A percentile compares a stretch with the other conserved stretches of the same genome.
Conservation (phyloP, 2,797 vertebrate species). For the Hybognathus amarus region DNA sequence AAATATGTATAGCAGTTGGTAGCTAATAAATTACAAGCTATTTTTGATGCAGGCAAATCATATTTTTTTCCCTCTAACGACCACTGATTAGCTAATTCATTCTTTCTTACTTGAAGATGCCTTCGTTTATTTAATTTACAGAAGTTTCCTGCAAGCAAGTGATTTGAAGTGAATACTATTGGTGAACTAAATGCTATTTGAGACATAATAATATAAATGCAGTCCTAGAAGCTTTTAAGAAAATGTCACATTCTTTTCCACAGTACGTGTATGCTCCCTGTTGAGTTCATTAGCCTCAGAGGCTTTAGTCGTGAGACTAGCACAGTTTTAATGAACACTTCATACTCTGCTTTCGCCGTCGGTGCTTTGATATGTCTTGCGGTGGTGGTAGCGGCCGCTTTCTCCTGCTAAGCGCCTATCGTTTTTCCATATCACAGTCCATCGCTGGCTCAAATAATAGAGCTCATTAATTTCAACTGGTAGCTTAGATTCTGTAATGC, state of each 20-base stretch:
- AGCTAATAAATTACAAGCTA: background rate
- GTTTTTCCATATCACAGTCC: slow-evolving; percentile 61
- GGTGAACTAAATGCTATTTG: background rate
- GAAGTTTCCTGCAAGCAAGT: background rate
- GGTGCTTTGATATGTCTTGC: slow-evolving; percentile 56
- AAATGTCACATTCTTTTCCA: slow-evolving; percentile 17
- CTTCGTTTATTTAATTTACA: background rate
- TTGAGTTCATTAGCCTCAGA: slow-evolving; percentile 52
- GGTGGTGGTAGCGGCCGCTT: slow-evolving; percentile 17
- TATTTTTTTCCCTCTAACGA: background rate
- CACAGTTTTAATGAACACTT: slow-evolving; percentile 33
- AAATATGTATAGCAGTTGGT: background rate
- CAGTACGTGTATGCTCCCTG: slow-evolving; percentile 14
- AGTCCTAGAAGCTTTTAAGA: slow-evolving; percentile 20
- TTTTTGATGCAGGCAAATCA: background rate
- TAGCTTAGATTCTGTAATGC: slow-evolving; percentile 49
- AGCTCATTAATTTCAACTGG: slow-evolving; percentile 68
- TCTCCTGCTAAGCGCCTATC: slow-evolving; percentile 8
- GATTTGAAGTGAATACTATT: background rate
- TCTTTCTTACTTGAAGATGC: background rate
- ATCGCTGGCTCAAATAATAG: slow-evolving; percentile 65
- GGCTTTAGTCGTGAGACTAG: slow-evolving; percentile 44
- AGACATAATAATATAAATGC: background rate
- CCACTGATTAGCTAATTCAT: background rate
- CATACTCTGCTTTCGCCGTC: slow-evolving; percentile 44